These are phyloP conservation scores for Polymixis flavicincta DNA, from an alignment of 2,888 invertebrate genomes.

Conservation along the genomic window DNA sequence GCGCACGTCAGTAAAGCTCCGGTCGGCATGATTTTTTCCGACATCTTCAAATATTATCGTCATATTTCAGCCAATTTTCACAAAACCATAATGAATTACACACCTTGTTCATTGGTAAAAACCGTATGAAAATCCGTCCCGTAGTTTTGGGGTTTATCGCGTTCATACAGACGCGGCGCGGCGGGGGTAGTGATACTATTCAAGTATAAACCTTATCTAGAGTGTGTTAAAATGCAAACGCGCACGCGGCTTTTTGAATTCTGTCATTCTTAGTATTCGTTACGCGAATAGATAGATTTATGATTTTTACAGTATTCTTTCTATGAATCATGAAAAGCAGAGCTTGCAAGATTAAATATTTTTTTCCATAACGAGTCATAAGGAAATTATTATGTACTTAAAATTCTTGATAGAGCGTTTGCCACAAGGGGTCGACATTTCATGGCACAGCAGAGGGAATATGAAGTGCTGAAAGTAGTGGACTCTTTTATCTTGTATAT, in stretches of 20 bases:
- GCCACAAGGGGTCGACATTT: neutral
- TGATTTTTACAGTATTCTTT: neutral
- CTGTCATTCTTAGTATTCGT: neutral
- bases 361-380: neutral
- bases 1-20: too few relatives aligned
- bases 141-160: too few relatives aligned
- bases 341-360: neutral
- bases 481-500: neutral
- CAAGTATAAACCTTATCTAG: conserved; percentile 14
- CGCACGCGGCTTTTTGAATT: neutral
- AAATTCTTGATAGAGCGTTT: neutral
- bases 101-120: too few relatives aligned
- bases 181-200: too few relatives aligned
- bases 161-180: too few relatives aligned
- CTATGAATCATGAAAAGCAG: neutral
- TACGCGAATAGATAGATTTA: neutral
- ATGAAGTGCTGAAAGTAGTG: neutral
- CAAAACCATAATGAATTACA: too few relatives aligned
- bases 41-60: too few relatives aligned
- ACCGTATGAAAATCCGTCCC: too few relatives aligned
- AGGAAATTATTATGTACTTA: too few relatives aligned
- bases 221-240: neutral
- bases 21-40: too few relatives aligned
- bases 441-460: too few relatives aligned
- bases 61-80: too few relatives aligned